Percentiles rank a stretch among this genome's conserved stretches.
phyloP scores from a whole-genome alignment of 2,888 invertebrate species.

The Melieria crassipennis region DNA sequence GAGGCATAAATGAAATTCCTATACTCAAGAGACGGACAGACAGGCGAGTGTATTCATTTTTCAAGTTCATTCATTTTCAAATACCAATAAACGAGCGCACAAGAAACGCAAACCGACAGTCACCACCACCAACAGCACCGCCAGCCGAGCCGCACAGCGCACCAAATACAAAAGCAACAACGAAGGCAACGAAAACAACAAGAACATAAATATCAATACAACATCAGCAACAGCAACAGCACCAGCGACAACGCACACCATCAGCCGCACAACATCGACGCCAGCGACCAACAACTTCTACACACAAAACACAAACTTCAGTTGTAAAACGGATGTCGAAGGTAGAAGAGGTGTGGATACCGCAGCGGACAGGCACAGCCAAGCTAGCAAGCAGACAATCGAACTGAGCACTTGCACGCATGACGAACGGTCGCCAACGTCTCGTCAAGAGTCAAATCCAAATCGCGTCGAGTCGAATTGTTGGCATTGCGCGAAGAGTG shows the following conservation, averaged over 20 bases:
- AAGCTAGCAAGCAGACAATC: background rate
- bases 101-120: background rate
- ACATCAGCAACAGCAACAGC: conserved; percentile 8
- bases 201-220: conserved; percentile 25
- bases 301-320: conserved; percentile 53
- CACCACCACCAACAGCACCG: conserved; percentile 10
- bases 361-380: conserved; percentile 40
- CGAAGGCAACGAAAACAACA: conserved; percentile 22
- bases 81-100: background rate
- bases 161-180: conserved; percentile 29
- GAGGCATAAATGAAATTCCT: background rate
- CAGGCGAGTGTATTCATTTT: conserved; percentile 21
- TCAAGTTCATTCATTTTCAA: conserved; percentile 29
- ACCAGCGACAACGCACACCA: conserved; percentile 23
- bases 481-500: too few species aligned
- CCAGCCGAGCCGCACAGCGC: conserved; percentile 3
- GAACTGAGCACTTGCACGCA: background rate
- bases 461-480: too few species aligned
- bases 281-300: conserved; percentile 54
- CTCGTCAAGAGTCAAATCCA: too few species aligned
- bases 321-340: conserved; percentile 62
- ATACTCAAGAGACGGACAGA: too few species aligned
- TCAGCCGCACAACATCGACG: conserved; percentile 35
- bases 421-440: too few species aligned
- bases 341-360: conserved; percentile 53